A percentile compares a stretch with the other conserved stretches of the same genome.
Evolutionary conservation across 2,888 invertebrate species (phyloP).

Genomic region (Xestia xanthographa): DNA sequence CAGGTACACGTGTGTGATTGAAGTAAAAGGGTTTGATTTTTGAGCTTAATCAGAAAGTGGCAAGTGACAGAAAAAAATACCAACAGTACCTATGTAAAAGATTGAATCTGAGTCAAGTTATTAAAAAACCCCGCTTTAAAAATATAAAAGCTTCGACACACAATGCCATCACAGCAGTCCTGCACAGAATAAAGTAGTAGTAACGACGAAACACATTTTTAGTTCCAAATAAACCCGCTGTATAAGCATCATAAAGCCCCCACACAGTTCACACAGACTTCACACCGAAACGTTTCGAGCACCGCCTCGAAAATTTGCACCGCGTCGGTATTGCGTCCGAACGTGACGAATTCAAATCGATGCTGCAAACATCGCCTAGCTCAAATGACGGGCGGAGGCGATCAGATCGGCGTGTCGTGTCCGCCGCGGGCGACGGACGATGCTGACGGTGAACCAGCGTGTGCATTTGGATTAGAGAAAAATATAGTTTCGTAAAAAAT

Average conservation of each 20-base stretch:
- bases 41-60: not conserved
- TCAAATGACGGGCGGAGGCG: constrained; percentile 83
- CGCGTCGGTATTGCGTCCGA: constrained; percentile 75
- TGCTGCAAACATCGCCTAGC: constrained; percentile 78
- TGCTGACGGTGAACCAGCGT: constrained; percentile 48
- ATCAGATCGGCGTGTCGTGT: constrained; percentile 76
- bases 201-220: not conserved
- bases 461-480: constrained; percentile 33
- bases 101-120: not conserved
- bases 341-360: constrained; percentile 85
- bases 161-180: not conserved
- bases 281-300: constrained; percentile 78
- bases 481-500: not conserved
- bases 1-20: not conserved
- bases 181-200: not conserved
- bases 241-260: constrained; percentile 46
- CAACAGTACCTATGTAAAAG: not conserved
- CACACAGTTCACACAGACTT: constrained; percentile 67
- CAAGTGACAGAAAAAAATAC: not conserved
- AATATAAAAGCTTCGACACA: not conserved
- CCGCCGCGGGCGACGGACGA: constrained; percentile 70
- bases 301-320: constrained; percentile 83
- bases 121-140: not conserved
- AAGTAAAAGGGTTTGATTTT: not conserved
- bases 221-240: constrained; percentile 49